Base-by-base conservation (phyloP, 1,140 invertebrate genomes). In the Andricus grossulariae region DNA sequence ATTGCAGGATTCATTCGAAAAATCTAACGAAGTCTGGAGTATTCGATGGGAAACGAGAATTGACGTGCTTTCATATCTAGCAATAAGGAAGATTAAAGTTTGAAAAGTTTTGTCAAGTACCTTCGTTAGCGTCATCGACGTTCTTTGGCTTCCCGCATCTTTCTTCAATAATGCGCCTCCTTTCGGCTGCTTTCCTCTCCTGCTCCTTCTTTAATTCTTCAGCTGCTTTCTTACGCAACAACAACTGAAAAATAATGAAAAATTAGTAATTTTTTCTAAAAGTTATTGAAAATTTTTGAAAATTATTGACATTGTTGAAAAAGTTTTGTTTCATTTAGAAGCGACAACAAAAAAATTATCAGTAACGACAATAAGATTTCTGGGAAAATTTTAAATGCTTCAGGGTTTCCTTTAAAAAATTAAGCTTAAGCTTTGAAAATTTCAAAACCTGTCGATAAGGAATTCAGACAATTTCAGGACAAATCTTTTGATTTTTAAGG, bases 121-220 rank as follows among this genome's bases (percentile, higher is more conserved):
- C 96, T 98, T 99, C 97, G 92, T 96, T 98, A 85, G 96, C 95
- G 89, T 97, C 95, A 76, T 98, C 97, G 87, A 97, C 90, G 90
- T 96, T 94, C 92, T 98, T 98, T 76, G 97, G 93, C 90, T 96
- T 95, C 89, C 97, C 97, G 88, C 97, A 98, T 89, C 98, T 94
- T 91, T 99, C 96, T 91, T 98, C 97, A 91, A 99, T 99, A 93
- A 98, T 98, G 88, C 96, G 96, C 93, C 98, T 98, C 90, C 98
- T 97, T 92, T 99, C 98, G 82, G 97, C 97, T 50, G 98, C 97
- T 94, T 99, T 99, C 89, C 97, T 95, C 93, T 99, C 98, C 92
- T 99, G 98, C 93, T 99, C 98, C 91, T 99, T 99, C 94, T 99
- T 99, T 93, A 99, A 94, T 92, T 99, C 98, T 93, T 99, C 99